Conservation (phyloP, 2,113 vertebrate species). For the Tragelaphus strepsiceros region DNA sequence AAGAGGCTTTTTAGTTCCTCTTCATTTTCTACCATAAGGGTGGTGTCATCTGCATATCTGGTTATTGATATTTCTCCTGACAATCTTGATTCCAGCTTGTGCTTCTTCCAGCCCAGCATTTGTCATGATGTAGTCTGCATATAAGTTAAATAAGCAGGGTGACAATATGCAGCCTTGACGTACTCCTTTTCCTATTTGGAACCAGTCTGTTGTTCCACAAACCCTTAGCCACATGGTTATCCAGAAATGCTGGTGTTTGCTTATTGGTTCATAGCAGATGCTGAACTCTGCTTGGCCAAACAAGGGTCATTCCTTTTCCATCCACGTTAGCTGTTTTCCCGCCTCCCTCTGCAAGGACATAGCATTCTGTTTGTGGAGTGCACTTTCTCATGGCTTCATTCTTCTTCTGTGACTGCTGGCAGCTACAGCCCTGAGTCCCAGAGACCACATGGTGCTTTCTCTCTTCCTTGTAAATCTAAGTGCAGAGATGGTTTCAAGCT, state of each 20-base stretch:
- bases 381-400: background rate
- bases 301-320: fast-evolving
- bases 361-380: background rate
- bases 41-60: no score
- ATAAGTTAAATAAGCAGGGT: no score
- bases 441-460: background rate
- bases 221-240: background rate
- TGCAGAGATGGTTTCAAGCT: background rate
- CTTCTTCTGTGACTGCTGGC: background rate
- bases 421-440: background rate
- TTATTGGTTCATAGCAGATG: background rate
- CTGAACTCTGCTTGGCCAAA: background rate
- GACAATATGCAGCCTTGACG: no score
- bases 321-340: background rate
- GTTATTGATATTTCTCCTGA: no score
- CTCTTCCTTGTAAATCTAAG: background rate
- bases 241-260: background rate
- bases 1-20: no score
- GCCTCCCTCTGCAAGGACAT: background rate
- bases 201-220: no score
- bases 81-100: no score
- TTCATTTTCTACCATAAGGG: no score
- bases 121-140: no score
- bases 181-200: no score
- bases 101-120: no score